phyloP scores from a whole-genome alignment of 2,797 vertebrate species.

The Sciurus carolinensis region DNA sequence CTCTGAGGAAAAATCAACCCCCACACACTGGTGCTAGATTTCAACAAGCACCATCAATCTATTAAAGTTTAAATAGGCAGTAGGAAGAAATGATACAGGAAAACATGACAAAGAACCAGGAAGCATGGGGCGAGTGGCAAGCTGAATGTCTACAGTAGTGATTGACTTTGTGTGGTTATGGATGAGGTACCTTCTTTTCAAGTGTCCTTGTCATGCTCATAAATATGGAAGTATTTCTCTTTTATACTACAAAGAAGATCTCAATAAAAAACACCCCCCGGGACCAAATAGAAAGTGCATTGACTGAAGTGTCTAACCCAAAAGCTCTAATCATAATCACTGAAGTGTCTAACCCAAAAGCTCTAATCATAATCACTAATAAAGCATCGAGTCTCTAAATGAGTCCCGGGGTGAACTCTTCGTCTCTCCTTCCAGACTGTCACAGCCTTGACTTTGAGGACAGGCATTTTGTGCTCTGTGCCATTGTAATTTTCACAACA shows the following conservation, averaged over 20 bases:
- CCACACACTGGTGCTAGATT: neutral
- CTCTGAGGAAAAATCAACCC: neutral
- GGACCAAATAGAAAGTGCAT: neutral
- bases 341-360: conserved; percentile 24
- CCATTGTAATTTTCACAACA: conserved; percentile 62
- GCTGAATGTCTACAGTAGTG: neutral
- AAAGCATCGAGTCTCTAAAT: neutral
- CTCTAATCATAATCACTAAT: neutral
- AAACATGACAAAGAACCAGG: neutral
- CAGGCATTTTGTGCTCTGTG: neutral
- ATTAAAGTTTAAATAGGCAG: neutral
- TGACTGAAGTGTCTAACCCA: conserved; percentile 5
- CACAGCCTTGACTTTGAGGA: neutral
- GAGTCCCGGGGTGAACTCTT: neutral
- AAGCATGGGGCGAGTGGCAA: neutral
- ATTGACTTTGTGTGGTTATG: neutral
- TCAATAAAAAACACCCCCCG: neutral
- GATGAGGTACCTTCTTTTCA: conserved; percentile 40
- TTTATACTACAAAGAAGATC: conserved; percentile 38
- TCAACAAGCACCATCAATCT: neutral
- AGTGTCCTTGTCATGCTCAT: neutral
- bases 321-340: conserved; percentile 6
- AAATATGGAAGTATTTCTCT: neutral
- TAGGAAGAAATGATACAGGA: neutral
- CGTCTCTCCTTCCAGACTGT: neutral